A percentile compares a stretch with the other conserved stretches of the same genome.
phyloP scores from a whole-genome alignment of 2,797 vertebrate species.

The Sternarchorhynchus goeldii region DNA sequence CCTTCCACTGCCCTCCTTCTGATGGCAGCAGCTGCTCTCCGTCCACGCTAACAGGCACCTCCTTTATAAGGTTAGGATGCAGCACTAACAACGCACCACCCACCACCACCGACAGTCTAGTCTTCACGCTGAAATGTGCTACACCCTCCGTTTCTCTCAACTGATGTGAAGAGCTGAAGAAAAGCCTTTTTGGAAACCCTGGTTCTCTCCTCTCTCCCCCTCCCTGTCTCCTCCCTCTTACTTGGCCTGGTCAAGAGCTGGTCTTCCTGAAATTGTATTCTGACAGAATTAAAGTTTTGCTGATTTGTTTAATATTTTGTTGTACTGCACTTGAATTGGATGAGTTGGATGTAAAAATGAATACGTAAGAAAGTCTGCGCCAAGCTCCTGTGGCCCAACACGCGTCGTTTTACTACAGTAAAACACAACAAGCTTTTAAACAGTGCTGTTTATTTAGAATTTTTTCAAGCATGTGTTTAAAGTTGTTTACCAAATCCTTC shows the following conservation, averaged over 20 bases:
- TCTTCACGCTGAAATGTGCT: too few relatives aligned
- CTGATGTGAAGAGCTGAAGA: too few relatives aligned
- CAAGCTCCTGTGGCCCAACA: too few relatives aligned
- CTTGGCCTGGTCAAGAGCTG: background rate
- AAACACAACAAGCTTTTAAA: too few relatives aligned
- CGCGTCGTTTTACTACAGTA: too few relatives aligned
- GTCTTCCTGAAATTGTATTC: background rate
- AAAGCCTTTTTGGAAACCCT: background rate
- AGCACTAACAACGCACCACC: slow-evolving; percentile 26
- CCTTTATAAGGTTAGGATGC: background rate
- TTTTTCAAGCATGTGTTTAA: background rate
- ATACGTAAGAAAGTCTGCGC: too few relatives aligned
- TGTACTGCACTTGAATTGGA: too few relatives aligned
- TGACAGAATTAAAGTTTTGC: background rate
- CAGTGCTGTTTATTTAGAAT: slow-evolving; percentile 12
- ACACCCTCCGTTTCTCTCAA: too few relatives aligned
- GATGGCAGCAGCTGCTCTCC: slow-evolving; percentile 19
- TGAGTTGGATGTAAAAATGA: too few relatives aligned
- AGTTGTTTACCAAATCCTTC: slow-evolving; percentile 2
- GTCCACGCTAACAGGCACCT: slow-evolving; percentile 40
- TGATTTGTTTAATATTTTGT: too few relatives aligned
- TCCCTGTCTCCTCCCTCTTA: background rate
- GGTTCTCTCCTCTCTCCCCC: background rate
- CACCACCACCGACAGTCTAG: too few relatives aligned
- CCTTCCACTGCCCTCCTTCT: slow-evolving; percentile 39